These are phyloP conservation scores for Neodontobutis hainanensis DNA, from an alignment of 2,113 vertebrate genomes.

Conservation along the genomic window DNA sequence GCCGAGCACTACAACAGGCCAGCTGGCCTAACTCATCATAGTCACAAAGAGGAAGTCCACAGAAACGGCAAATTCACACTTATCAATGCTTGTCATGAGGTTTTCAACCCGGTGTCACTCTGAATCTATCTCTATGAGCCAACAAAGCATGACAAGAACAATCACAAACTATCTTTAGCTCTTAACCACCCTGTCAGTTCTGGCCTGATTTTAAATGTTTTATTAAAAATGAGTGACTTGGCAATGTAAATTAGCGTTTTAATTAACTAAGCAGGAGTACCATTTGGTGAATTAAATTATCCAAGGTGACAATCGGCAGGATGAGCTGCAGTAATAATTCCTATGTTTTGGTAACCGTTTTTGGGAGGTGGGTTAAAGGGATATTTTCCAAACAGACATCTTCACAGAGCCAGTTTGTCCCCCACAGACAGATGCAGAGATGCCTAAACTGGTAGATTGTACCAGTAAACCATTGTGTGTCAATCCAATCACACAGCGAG, in stretches of 20 bases:
- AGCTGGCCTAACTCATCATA: conserved; percentile 24
- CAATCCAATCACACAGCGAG: conserved; percentile 54
- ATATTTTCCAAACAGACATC: conserved; percentile 41
- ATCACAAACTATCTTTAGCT: conserved; percentile 23
- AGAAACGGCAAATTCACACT: conserved; percentile 4
- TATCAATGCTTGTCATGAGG: conserved; percentile 24
- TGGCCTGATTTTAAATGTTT: conserved; percentile 42
- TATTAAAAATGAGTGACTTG: conserved; percentile 33
- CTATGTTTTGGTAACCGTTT: conserved; percentile 52
- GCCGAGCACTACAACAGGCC: conserved; percentile 8
- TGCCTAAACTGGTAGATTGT: conserved; percentile 24
- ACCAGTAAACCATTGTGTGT: conserved; percentile 31
- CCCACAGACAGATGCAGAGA: conserved; percentile 37
- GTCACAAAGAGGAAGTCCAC: conserved; percentile 19
- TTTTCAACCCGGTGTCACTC: conserved; percentile 15
- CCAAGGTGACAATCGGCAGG: conserved; percentile 43
- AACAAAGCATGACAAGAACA: conserved; percentile 42
- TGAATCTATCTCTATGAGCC: conserved; percentile 34
- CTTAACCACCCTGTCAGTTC: conserved; percentile 39
- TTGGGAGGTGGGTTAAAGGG: conserved; percentile 40
- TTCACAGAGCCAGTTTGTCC: conserved; percentile 50
- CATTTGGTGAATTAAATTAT: conserved; percentile 61
- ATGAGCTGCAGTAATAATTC: conserved; percentile 55
- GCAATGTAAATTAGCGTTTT: conserved; percentile 58
- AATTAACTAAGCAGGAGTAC: conserved; percentile 62